phyloP scores from a whole-genome alignment of 1,140 invertebrate genomes.

The Lethocerus indicus region DNA sequence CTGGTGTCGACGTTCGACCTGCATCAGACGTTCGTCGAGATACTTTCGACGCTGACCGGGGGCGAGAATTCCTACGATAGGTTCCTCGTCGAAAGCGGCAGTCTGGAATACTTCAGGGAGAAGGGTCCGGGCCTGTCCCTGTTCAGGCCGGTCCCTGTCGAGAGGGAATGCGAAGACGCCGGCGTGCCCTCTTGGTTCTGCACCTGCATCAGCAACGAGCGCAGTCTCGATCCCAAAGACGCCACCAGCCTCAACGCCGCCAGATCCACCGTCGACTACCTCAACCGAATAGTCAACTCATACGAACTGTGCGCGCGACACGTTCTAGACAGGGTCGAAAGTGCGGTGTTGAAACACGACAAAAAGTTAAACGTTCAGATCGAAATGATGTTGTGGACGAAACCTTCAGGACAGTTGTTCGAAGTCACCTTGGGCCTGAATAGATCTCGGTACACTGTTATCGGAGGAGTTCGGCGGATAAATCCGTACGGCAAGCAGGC shows the following conservation, averaged over 20 bases:
- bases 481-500: constrained; percentile 18
- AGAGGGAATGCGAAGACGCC: constrained; percentile 28
- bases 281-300: constrained; percentile 40
- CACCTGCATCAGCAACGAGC: constrained; percentile 23
- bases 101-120: constrained; percentile 14
- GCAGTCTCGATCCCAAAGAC: constrained; percentile 13
- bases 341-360: constrained; percentile 5
- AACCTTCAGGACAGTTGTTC: constrained; percentile 16
- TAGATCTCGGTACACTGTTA: not conserved
- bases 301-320: constrained; percentile 33
- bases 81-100: too few relatives aligned
- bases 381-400: constrained; percentile 15
- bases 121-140: constrained; percentile 15
- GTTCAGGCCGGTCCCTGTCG: constrained; percentile 20
- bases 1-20: constrained; percentile 28
- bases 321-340: constrained; percentile 11
- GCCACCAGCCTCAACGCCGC: constrained; percentile 24
- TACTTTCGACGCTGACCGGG: constrained; percentile 8
- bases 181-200: constrained; percentile 31
- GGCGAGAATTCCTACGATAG: constrained; percentile 12
- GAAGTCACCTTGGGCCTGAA: constrained; percentile 14
- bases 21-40: constrained; percentile 20
- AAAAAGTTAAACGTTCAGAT: constrained; percentile 3
- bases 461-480: constrained; percentile 16
- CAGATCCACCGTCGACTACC: constrained; percentile 33